Percentiles rank a stretch among this genome's conserved stretches.
Conservation (phyloP, 2,888 invertebrate species). For the Lithophane semibrunnea region DNA sequence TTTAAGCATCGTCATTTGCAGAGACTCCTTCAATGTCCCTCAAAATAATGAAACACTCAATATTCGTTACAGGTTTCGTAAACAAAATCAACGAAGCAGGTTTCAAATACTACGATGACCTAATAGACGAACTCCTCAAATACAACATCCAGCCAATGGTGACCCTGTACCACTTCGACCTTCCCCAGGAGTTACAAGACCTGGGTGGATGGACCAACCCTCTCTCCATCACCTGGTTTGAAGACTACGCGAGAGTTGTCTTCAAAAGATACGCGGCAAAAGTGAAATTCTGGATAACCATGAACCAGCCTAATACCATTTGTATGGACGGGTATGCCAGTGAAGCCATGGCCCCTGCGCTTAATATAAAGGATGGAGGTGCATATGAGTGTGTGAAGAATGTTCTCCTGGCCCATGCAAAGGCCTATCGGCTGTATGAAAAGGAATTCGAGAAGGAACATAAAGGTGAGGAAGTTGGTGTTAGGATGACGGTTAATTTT, state of each 20-base stretch:
- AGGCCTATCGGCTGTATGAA: slow-evolving; percentile 85
- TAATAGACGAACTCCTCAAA: slow-evolving; percentile 87
- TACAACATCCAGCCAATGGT: slow-evolving; percentile 81
- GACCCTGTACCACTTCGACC: slow-evolving; percentile 81
- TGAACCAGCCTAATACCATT: slow-evolving; percentile 90
- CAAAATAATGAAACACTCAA: background rate
- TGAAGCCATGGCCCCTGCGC: slow-evolving; percentile 76
- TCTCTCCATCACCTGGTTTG: slow-evolving; percentile 81
- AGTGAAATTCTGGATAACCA: slow-evolving; percentile 91
- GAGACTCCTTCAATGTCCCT: too few species aligned
- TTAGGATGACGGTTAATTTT: background rate
- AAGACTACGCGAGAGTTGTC: slow-evolving; percentile 84
- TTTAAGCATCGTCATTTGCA: too few species aligned
- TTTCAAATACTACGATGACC: slow-evolving; percentile 88
- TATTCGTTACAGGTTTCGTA: slow-evolving; percentile 71
- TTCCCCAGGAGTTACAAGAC: slow-evolving; percentile 81
- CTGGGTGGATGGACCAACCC: slow-evolving; percentile 83
- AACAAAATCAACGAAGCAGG: slow-evolving; percentile 83
- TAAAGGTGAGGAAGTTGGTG: slow-evolving; percentile 71
- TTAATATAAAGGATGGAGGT: slow-evolving; percentile 80
- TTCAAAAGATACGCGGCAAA: slow-evolving; percentile 85
- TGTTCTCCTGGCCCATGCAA: slow-evolving; percentile 91
- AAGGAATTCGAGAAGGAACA: slow-evolving; percentile 69
- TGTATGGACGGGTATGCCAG: slow-evolving; percentile 87
- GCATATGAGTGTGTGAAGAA: slow-evolving; percentile 90